phyloP scores from a whole-genome alignment of 2,113 vertebrate species.

The Ellobius talpinus region DNA sequence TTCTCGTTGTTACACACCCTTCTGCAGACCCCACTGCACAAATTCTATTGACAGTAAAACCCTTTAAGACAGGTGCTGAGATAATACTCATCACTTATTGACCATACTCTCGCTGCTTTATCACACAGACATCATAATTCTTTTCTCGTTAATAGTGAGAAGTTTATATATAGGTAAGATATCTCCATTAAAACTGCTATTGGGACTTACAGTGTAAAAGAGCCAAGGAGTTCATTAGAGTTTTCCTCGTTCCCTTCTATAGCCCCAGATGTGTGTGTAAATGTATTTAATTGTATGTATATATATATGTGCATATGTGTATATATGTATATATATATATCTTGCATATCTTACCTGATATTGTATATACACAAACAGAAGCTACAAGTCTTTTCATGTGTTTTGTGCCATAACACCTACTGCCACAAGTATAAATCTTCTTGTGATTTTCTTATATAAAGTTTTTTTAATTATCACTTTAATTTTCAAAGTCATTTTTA shows the following conservation, averaged over 20 bases:
- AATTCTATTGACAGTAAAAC: conserved; percentile 62
- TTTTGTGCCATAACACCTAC: conserved; percentile 82
- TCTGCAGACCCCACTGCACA: conserved; percentile 63
- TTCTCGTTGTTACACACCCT: conserved; percentile 65
- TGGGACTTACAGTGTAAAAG: conserved; percentile 11
- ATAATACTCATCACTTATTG: conserved; percentile 40
- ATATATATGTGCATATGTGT: not conserved
- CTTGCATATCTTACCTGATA: conserved; percentile 63
- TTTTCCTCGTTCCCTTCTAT: conserved; percentile 61
- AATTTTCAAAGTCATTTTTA: conserved; percentile 82
- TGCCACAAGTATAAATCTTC: conserved; percentile 84
- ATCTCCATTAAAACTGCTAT: conserved; percentile 59
- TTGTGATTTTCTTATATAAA: conserved; percentile 69
- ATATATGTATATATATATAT: conserved; percentile 64
- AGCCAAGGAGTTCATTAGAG: conserved; percentile 35
- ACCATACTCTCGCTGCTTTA: conserved; percentile 49
- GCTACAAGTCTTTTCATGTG: conserved; percentile 49
- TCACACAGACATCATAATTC: not conserved
- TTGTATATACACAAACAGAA: conserved; percentile 50
- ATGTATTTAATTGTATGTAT: not conserved
- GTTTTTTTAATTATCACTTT: conserved; percentile 72
- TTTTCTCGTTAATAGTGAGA: conserved; percentile 53
- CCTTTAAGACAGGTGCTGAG: conserved; percentile 50
- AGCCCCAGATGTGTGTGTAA: conserved; percentile 59
- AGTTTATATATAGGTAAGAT: conserved; percentile 49